phyloP scores from a whole-genome alignment of 1,140 invertebrate species.

The Sycophila sp. region DNA sequence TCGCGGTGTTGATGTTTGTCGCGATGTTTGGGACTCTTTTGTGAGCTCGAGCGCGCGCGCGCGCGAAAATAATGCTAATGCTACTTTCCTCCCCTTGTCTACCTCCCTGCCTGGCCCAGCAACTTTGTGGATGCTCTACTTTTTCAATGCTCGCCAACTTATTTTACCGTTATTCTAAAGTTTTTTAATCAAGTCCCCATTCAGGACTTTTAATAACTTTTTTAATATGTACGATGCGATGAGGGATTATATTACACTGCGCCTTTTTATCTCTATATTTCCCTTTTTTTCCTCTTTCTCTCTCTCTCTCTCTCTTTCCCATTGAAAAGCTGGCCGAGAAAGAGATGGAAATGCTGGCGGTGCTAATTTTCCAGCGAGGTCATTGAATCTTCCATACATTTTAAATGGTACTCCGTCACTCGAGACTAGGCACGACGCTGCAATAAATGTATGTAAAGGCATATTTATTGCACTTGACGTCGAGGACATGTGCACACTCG shows the following conservation, averaged over 20 bases:
- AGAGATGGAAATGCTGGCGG: neutral
- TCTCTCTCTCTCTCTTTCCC: too few species aligned
- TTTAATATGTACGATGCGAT: conserved; percentile 21
- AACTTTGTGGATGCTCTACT: too few species aligned
- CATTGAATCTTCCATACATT: conserved; percentile 33
- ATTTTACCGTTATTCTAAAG: conserved; percentile 33
- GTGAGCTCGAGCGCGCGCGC: neutral
- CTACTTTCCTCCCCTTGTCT: too few species aligned
- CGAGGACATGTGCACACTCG: too few species aligned
- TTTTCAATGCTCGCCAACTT: conserved; percentile 7
- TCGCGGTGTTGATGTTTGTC: neutral
- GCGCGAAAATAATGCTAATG: conserved; percentile 16
- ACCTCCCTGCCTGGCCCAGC: too few species aligned
- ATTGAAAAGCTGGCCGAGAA: conserved; percentile 6
- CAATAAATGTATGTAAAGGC: neutral
- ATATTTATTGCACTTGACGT: neutral
- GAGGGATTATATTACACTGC: conserved; percentile 19
- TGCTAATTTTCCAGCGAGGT: neutral
- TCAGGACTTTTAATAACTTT: conserved; percentile 34
- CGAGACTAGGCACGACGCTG: neutral
- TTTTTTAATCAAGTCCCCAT: conserved; percentile 33
- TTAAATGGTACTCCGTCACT: conserved; percentile 17
- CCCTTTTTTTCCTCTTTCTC: conserved; percentile 11
- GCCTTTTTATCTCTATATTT: too few species aligned
- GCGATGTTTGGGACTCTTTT: conserved; percentile 2